These are phyloP conservation scores for Alligator mississippiensis DNA, from an alignment of 2,113 vertebrate genomes.

Conservation along the genomic window DNA sequence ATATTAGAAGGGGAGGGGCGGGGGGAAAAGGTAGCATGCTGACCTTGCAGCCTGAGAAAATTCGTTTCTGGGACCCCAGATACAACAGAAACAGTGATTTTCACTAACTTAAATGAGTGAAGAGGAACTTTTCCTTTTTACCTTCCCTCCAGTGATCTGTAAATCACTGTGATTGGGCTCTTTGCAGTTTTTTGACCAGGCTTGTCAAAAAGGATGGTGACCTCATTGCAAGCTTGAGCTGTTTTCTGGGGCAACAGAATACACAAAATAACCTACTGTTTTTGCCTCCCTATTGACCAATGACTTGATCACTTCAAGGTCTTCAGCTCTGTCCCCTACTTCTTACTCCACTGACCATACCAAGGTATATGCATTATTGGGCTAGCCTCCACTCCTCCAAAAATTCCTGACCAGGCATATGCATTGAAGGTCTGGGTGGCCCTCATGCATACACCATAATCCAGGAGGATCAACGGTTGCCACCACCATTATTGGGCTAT, in stretches of 20 bases:
- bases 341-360: not conserved
- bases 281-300: constrained; percentile 33
- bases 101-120: constrained; percentile 57
- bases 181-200: not conserved
- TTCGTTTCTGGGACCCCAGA: constrained; percentile 26
- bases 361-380: not conserved
- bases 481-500: rapidly evolving
- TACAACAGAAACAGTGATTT: constrained; percentile 63
- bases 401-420: too few species aligned
- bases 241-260: not conserved
- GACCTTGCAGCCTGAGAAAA: constrained; percentile 64
- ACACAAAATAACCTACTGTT: not conserved
- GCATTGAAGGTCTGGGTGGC: too few species aligned
- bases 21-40: not conserved
- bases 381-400: not conserved
- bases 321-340: not conserved
- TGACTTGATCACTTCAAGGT: not conserved
- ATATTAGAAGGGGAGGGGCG: constrained; percentile 21
- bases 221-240: not conserved
- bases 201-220: constrained; percentile 34
- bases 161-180: constrained; percentile 1
- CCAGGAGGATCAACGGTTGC: not conserved
- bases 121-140: constrained; percentile 44
- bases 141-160: constrained; percentile 52
- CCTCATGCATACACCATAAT: too few species aligned